Percentiles rank a stretch among this genome's conserved stretches.
Conservation (phyloP, 2,888 invertebrate genomes). For the Polydrusus tereticollis region DNA sequence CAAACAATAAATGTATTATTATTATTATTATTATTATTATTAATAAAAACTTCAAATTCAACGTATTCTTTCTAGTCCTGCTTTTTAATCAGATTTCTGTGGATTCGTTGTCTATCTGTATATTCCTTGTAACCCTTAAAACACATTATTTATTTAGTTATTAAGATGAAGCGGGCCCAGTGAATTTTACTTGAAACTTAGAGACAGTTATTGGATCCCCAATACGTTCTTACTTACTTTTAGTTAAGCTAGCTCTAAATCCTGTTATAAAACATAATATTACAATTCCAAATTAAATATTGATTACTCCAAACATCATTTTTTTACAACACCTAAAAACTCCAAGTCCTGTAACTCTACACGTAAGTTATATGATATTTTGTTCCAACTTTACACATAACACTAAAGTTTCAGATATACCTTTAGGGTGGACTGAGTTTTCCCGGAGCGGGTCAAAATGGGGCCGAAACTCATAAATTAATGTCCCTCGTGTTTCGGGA, state of each 20-base stretch:
- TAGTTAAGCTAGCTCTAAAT: too few species aligned
- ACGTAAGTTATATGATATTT: slow-evolving; percentile 22
- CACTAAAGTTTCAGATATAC: slow-evolving; percentile 40
- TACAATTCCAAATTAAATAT: background rate
- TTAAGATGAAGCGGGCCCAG: too few species aligned
- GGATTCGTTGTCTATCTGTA: too few species aligned
- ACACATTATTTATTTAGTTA: too few species aligned
- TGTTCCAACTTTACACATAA: slow-evolving; percentile 35
- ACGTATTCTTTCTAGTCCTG: too few species aligned
- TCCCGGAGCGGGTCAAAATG: slow-evolving; percentile 28
- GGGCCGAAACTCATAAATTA: slow-evolving; percentile 29
- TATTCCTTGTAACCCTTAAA: too few species aligned
- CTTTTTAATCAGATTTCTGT: too few species aligned
- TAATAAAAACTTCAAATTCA: too few species aligned
- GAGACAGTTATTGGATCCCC: background rate
- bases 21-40: too few species aligned
- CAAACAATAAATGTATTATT: too few species aligned
- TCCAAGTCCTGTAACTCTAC: slow-evolving; percentile 16
- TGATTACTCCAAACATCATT: background rate
- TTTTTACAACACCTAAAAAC: background rate
- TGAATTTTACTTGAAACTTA: too few species aligned
- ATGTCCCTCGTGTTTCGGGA: slow-evolving; percentile 29
- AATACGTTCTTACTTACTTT: background rate
- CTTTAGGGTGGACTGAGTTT: slow-evolving; percentile 29
- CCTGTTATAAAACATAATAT: background rate